These are phyloP conservation scores for Leptopilina syphax DNA, from an alignment of 2,888 invertebrate species.

Conservation along the genomic window DNA sequence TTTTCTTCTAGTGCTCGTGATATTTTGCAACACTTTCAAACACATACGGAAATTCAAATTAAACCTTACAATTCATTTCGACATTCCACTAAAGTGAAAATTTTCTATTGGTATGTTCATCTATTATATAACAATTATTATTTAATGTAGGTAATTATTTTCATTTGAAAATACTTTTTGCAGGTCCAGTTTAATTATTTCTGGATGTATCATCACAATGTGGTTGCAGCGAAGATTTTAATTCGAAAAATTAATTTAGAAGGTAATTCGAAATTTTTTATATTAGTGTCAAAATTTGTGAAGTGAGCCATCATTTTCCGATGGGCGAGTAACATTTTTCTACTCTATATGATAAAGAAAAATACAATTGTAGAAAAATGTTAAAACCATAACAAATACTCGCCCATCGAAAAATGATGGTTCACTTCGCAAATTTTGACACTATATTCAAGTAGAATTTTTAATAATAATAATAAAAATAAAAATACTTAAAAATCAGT, in stretches of 20 bases:
- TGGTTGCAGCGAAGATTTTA: neutral
- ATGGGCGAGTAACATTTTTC: no score
- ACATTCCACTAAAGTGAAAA: neutral
- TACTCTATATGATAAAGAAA: no score
- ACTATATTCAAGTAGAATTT: no score
- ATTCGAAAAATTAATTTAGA: neutral
- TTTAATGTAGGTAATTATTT: neutral
- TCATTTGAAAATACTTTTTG: neutral
- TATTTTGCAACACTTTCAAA: slow-evolving; percentile 22
- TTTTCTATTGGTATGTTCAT: slow-evolving; percentile 10
- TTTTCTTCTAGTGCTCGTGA: slow-evolving; percentile 20
- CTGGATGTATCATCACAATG: slow-evolving; percentile 7
- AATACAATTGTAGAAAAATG: no score
- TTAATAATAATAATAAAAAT: no score
- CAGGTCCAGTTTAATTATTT: slow-evolving; percentile 16
- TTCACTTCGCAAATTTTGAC: no score
- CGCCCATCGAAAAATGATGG: no score
- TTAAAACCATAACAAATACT: no score
- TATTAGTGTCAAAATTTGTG: no score
- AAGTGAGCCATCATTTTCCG: no score
- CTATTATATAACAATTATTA: neutral
- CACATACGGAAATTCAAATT: slow-evolving; percentile 22
- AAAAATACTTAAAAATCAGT: neutral
- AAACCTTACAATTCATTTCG: slow-evolving; percentile 7
- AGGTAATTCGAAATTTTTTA: neutral